These are phyloP conservation scores for Drosophila punjabiensis DNA, from an alignment of 1,140 invertebrate species.

Conservation along the genomic window DNA sequence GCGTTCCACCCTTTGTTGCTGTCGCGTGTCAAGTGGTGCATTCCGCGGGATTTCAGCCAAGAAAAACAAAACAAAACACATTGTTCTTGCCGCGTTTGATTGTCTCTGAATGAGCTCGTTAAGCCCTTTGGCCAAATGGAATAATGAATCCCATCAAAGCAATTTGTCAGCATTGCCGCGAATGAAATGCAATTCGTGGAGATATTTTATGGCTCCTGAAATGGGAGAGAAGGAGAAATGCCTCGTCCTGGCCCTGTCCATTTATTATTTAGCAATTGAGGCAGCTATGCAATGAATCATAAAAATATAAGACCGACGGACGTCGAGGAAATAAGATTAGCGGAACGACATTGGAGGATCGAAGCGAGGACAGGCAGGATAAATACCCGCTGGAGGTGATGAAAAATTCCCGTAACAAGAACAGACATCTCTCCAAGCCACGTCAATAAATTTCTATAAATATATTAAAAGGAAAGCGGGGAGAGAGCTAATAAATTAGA, in stretches of 20 bases:
- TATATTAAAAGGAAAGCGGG: constrained; percentile 35
- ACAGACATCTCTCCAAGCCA: constrained; percentile 8
- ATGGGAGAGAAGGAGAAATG: neutral
- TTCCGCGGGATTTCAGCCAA: constrained; percentile 35
- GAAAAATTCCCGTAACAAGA: constrained; percentile 16
- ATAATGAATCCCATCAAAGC: constrained; percentile 51
- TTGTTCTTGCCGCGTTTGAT: constrained; percentile 53
- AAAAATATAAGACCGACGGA: constrained; percentile 16
- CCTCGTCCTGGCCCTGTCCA: neutral
- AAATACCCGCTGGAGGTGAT: neutral
- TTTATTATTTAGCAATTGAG: constrained; percentile 38
- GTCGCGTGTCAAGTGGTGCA: constrained; percentile 72
- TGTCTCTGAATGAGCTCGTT: constrained; percentile 64
- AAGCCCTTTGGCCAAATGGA: constrained; percentile 37
- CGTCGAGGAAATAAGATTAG: constrained; percentile 42
- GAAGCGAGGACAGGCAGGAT: constrained; percentile 11
- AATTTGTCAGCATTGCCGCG: constrained; percentile 20
- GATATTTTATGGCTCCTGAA: constrained; percentile 29
- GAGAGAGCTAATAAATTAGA: constrained; percentile 70
- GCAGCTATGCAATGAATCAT: constrained; percentile 40
- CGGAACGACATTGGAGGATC: constrained; percentile 13
- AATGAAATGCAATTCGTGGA: constrained; percentile 27
- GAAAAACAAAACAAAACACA: constrained; percentile 40
- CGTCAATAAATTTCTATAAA: constrained; percentile 64
- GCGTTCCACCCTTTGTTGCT: constrained; percentile 29